A percentile compares a stretch with the other conserved stretches of the same genome.
Conservation (phyloP, 2,113 vertebrate species). For the Numida meleagris region DNA sequence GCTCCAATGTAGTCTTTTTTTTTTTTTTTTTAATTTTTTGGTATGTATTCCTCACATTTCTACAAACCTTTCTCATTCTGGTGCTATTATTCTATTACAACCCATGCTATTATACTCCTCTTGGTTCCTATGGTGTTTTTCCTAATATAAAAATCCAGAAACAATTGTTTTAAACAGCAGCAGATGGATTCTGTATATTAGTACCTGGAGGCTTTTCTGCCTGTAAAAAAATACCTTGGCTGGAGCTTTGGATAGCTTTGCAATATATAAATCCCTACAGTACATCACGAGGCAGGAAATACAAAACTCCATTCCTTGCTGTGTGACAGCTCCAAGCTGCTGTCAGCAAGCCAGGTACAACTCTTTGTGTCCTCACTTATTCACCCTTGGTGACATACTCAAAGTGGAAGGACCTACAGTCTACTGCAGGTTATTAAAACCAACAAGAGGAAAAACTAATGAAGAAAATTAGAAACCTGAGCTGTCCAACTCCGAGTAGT, state of each 20-base stretch:
- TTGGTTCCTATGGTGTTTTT: background rate
- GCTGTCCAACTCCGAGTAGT: background rate
- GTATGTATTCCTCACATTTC: background rate
- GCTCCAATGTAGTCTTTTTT: background rate
- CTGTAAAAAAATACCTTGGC: background rate
- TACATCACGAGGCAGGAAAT: background rate
- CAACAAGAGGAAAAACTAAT: background rate
- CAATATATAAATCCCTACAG: background rate
- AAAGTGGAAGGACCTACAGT: background rate
- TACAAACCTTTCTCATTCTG: background rate
- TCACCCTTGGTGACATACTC: background rate
- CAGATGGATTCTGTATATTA: fast-evolving
- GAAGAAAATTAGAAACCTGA: background rate
- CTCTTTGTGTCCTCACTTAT: background rate
- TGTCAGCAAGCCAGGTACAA: background rate
- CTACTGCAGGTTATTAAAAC: too few relatives aligned
- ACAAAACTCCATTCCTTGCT: background rate
- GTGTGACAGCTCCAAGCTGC: background rate
- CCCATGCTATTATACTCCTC: background rate
- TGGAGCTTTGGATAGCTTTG: background rate
- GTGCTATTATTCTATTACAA: background rate
- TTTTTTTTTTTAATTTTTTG: background rate
- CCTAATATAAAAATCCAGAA: background rate
- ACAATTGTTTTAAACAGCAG: background rate
- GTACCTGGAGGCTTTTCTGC: background rate